A percentile compares a stretch with the other conserved stretches of the same genome.
Conservation (phyloP, 2,888 invertebrate species). For the Ormyrus labotus region DNA sequence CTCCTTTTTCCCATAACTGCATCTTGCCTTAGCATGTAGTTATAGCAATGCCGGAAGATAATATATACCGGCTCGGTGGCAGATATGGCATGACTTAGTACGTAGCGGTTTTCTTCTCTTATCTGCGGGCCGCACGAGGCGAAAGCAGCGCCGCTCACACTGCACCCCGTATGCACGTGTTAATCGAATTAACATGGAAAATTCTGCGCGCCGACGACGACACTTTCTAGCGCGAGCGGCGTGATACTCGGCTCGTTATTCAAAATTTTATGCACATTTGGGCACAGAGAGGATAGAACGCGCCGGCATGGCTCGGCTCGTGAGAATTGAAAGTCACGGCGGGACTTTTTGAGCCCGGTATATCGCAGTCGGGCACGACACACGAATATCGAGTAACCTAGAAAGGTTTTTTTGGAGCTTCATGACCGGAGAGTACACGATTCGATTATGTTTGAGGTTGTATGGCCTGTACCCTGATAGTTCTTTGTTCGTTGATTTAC, state of each 20-base stretch:
- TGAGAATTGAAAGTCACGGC: conserved; percentile 54
- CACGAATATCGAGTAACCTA: conserved; percentile 51
- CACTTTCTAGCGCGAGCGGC: conserved; percentile 23
- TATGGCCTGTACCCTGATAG: background rate
- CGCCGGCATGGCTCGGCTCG: conserved; percentile 6
- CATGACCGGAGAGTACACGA: conserved; percentile 38
- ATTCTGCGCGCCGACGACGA: conserved; percentile 11
- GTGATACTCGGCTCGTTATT: conserved; percentile 46
- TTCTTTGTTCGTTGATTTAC: conserved; percentile 1
- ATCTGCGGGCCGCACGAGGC: too few species aligned
- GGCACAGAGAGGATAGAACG: background rate
- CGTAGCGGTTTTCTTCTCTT: too few species aligned
- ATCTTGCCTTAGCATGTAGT: conserved; percentile 7
- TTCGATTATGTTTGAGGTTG: conserved; percentile 11
- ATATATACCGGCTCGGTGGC: background rate
- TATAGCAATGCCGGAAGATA: conserved; percentile 44
- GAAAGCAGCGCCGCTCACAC: too few species aligned
- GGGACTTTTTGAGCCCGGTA: conserved; percentile 27
- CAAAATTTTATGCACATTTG: conserved; percentile 53
- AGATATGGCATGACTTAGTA: background rate
- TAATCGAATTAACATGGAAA: conserved; percentile 59
- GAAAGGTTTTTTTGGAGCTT: conserved; percentile 24
- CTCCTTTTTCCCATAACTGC: conserved; percentile 9
- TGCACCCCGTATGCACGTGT: conserved; percentile 23
- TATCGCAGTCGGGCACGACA: conserved; percentile 17